Conservation (phyloP, 2,113 vertebrate genomes). For the Catharus fuscescens region DNA sequence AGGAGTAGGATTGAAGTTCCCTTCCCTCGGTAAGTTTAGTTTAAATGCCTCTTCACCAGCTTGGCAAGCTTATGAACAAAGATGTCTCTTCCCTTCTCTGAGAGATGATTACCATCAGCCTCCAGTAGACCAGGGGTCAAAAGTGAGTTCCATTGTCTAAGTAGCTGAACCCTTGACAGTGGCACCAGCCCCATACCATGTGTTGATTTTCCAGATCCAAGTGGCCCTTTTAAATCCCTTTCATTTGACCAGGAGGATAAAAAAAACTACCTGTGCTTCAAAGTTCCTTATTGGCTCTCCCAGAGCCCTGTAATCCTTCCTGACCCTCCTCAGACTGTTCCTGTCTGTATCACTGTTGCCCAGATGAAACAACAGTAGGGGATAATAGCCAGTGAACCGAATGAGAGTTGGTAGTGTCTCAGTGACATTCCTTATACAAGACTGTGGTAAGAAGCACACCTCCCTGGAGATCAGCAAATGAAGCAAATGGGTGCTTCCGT, state of each 20-base stretch:
- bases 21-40: background rate
- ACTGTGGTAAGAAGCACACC: too few species aligned
- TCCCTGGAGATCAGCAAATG: background rate
- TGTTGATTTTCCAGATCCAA: background rate
- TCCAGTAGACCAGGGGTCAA: background rate
- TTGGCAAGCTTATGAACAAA: accelerated
- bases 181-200: background rate
- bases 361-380: background rate
- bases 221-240: background rate
- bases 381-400: background rate
- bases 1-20: background rate
- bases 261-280: background rate
- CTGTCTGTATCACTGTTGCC: background rate
- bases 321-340: background rate
- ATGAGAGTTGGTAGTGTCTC: too few species aligned
- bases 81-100: background rate
- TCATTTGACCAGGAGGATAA: background rate
- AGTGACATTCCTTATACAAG: background rate
- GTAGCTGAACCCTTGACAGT: background rate
- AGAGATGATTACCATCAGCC: background rate
- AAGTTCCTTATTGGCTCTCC: background rate
- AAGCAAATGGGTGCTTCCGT: background rate
- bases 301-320: background rate
- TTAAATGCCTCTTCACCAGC: background rate
- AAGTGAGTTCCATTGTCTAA: background rate